Evolutionary conservation across 1,140 invertebrate species (phyloP).

Genomic region (Brachionus rotundiformis): DNA sequence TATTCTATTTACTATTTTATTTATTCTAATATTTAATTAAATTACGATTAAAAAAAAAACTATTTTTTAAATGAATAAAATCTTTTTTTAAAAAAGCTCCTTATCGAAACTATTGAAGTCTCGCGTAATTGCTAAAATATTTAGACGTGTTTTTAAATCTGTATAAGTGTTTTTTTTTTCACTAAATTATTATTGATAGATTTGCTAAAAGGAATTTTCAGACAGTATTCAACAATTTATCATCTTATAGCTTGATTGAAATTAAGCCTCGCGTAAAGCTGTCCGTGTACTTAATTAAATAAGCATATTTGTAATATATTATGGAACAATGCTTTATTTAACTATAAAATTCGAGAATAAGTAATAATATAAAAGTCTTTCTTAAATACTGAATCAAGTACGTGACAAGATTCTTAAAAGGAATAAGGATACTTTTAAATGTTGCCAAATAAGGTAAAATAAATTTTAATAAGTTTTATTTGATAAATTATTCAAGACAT

Average conservation of each 20-base stretch:
- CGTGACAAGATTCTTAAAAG: too few relatives aligned
- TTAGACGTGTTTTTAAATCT: constrained; percentile 41
- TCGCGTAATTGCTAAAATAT: not conserved
- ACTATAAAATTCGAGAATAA: too few relatives aligned
- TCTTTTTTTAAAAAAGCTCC: not conserved
- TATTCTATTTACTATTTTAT: not conserved
- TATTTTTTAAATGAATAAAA: not conserved
- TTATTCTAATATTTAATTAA: constrained; percentile 23
- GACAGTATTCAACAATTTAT: constrained; percentile 42
- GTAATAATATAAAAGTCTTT: too few relatives aligned
- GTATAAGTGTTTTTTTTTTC: constrained; percentile 17
- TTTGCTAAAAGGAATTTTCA: constrained; percentile 5
- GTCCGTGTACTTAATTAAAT: not conserved
- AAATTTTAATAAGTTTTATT: too few relatives aligned
- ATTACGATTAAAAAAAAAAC: not conserved
- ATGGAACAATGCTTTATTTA: too few relatives aligned
- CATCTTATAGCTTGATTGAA: constrained; percentile 8
- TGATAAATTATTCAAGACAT: too few relatives aligned
- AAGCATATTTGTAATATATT: not conserved
- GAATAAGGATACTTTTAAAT: too few relatives aligned
- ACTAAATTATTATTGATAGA: not conserved
- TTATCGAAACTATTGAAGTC: not conserved
- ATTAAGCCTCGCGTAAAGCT: not conserved
- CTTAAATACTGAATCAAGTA: too few relatives aligned
- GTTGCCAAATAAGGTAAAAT: too few relatives aligned